Conservation (phyloP, 2,113 vertebrate species). For the Phaethon lepturus region DNA sequence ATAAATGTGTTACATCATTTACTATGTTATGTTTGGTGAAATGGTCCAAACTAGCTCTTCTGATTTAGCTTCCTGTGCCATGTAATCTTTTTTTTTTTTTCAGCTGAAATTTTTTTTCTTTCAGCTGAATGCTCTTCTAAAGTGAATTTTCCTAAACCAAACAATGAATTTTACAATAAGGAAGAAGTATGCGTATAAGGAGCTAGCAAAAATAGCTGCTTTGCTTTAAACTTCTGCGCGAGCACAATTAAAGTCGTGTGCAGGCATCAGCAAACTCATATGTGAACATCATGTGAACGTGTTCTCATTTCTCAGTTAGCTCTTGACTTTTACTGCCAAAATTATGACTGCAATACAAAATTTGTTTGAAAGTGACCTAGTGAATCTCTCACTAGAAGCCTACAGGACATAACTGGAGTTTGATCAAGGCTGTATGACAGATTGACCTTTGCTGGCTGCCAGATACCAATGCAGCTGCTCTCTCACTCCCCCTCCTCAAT, state of each 20-base stretch:
- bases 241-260: background rate
- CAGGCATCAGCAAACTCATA: background rate
- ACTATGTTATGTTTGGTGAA: background rate
- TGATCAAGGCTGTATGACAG: background rate
- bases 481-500: background rate
- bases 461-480: fast-evolving
- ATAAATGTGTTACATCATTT: background rate
- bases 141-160: background rate
- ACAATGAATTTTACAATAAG: background rate
- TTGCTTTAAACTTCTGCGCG: background rate
- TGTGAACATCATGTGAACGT: fast-evolving
- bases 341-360: background rate
- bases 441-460: background rate
- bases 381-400: background rate
- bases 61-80: background rate
- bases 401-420: background rate
- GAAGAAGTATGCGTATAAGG: background rate
- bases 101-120: background rate
- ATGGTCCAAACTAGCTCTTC: background rate
- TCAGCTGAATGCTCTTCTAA: background rate
- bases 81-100: background rate
- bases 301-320: background rate
- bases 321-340: background rate
- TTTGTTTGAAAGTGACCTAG: background rate
- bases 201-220: background rate